Base-by-base conservation (phyloP, 2,797 vertebrate species). In the Poeciliopsis gracilis region DNA sequence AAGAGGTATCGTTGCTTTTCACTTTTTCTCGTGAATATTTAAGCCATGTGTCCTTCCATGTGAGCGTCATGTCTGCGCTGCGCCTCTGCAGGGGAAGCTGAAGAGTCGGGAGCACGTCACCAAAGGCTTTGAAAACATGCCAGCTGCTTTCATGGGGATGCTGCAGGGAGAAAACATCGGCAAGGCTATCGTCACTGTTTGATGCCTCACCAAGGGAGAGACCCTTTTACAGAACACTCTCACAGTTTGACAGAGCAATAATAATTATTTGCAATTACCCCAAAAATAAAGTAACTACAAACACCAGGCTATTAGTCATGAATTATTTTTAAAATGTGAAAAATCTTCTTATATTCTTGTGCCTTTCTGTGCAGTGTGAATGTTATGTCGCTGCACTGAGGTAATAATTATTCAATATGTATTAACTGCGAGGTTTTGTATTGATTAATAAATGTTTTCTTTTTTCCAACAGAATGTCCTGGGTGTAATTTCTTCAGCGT, bases 81-180 rank as follows among this genome's bases (percentile, higher is more conserved):
- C 86, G 36, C 23, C 9, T 71, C 55, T 76, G 45, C 92, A 99
- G 97, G 97, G 96, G 75, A 98, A 97, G 89, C 86, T 98, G 81
- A 93, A 96, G 84, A 95, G 25, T 73, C 86, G 28, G 0, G 97
- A 99, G 89, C 90, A 97, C 2, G 0, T 97, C 79, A 97, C 93
- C 1, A 91, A 94, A 86, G 97, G 97, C 77, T 98, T 98, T 95
- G 95, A 96, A 82, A 97, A 97, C 82, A 97, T 98, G 97, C 97
- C 97, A 0, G 76, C 81, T 75, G 97, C 97, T 33, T 99, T 98
- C 61, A 97, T 97, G 86, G 97, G 96, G 84, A 87, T 98, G 94
- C 88, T 98, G 84, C 93, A 74, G 66, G 98, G 97, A 86, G 96
- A 97, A 43, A 99, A 98, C 91, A 49, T 85, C 3, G 97, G 97